These are phyloP conservation scores for Melopsittacus undulatus DNA, from an alignment of 2,797 vertebrate species.

Conservation along the genomic window DNA sequence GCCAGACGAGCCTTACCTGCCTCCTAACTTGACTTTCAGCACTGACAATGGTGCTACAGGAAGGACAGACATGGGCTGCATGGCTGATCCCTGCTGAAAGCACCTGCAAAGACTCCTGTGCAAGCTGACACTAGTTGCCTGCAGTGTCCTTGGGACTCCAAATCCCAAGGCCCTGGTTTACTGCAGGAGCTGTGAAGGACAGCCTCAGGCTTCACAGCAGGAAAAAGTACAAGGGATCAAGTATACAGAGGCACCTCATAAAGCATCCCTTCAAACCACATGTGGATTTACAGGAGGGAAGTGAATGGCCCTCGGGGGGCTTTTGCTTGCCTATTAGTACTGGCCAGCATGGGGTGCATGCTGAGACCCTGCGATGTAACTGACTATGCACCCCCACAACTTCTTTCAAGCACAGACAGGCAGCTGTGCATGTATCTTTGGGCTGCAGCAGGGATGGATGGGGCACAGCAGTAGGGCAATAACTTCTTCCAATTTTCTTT, in stretches of 20 bases:
- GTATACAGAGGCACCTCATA: constrained; percentile 59
- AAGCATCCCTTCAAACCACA: constrained; percentile 53
- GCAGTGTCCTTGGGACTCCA: background rate
- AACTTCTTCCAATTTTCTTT: background rate
- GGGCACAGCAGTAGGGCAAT: background rate
- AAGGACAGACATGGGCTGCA: background rate
- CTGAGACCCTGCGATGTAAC: background rate
- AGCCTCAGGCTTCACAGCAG: constrained; percentile 34
- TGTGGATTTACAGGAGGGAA: constrained; percentile 57
- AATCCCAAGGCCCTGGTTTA: constrained; percentile 42
- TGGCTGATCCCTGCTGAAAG: background rate
- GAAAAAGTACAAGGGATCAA: constrained; percentile 53
- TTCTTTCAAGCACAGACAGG: background rate
- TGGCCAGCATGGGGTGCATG: background rate
- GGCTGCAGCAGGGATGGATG: background rate
- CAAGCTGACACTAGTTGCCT: background rate
- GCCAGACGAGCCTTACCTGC: background rate
- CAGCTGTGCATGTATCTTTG: rapidly evolving
- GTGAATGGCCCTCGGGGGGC: constrained; percentile 31
- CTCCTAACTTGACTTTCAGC: background rate
- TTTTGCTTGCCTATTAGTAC: constrained; percentile 37
- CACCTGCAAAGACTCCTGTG: background rate
- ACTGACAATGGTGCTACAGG: background rate
- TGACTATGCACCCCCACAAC: background rate
- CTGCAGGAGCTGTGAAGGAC: constrained; percentile 46